A percentile compares a stretch with the other conserved stretches of the same genome.
phyloP scores from a whole-genome alignment of 2,888 invertebrate genomes.

The Hedya salicella region DNA sequence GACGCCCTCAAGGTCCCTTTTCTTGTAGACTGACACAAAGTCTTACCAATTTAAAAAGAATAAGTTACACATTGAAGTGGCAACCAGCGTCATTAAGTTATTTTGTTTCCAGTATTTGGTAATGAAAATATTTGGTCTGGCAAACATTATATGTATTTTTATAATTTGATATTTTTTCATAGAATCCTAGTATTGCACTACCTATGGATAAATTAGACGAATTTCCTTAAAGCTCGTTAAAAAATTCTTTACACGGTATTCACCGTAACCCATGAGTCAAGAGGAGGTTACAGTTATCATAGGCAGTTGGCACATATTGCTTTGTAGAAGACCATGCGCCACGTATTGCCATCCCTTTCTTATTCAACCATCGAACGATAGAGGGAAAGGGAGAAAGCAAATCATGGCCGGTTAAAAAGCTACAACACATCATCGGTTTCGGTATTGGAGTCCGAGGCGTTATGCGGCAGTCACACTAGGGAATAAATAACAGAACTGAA shows the following conservation, averaged over 20 bases:
- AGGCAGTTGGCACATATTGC: slow-evolving; percentile 53
- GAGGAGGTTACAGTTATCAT: slow-evolving; percentile 40
- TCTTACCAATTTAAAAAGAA: slow-evolving; percentile 18
- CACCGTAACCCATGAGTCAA: slow-evolving; percentile 37
- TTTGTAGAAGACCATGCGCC: slow-evolving; percentile 46
- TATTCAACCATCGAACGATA: slow-evolving; percentile 24
- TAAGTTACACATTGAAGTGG: slow-evolving; percentile 26
- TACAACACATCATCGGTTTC: slow-evolving; percentile 22
- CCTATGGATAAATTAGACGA: slow-evolving; percentile 41
- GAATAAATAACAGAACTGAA: not conserved
- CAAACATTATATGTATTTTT: slow-evolving; percentile 27
- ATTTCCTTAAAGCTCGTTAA: slow-evolving; percentile 51
- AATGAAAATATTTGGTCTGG: slow-evolving; percentile 39
- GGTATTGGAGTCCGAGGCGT: slow-evolving; percentile 30
- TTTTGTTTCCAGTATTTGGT: slow-evolving; percentile 33
- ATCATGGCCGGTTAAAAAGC: slow-evolving; percentile 18
- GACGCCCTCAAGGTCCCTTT: not conserved
- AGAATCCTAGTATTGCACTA: slow-evolving; percentile 42
- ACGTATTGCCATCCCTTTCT: slow-evolving; percentile 45
- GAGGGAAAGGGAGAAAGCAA: slow-evolving; percentile 46
- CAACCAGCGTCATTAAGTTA: slow-evolving; percentile 30
- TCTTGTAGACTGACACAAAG: slow-evolving; percentile 9
- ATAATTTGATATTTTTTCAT: slow-evolving; percentile 27
- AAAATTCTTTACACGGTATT: slow-evolving; percentile 47
- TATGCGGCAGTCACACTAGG: slow-evolving; percentile 12